A percentile compares a stretch with the other conserved stretches of the same genome.
phyloP scores from a whole-genome alignment of 2,113 vertebrate genomes.

The Colinus virginianus region DNA sequence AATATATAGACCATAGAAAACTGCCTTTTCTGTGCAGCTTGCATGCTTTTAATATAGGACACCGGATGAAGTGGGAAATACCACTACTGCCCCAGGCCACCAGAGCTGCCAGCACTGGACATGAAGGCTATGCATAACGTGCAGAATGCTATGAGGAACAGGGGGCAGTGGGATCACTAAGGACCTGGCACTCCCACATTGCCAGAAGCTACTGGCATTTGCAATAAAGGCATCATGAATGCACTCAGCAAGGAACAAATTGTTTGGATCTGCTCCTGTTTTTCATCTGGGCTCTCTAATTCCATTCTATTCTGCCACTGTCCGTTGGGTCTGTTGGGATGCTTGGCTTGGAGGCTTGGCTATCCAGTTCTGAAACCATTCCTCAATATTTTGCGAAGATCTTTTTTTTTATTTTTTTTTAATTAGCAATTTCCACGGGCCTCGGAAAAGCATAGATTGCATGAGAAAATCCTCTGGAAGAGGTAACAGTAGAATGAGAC shows the following conservation, averaged over 20 bases:
- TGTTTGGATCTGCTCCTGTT: background rate
- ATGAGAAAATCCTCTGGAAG: background rate
- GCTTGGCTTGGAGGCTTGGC: background rate
- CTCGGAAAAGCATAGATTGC: background rate
- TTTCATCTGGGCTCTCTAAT: background rate
- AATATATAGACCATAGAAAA: accelerated
- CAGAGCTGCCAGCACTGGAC: background rate
- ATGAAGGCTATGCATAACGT: background rate
- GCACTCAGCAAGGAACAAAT: background rate
- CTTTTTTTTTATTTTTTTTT: background rate
- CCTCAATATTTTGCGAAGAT: background rate
- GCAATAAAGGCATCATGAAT: background rate
- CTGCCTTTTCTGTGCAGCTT: background rate
- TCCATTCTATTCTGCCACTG: background rate
- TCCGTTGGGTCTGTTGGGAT: background rate
- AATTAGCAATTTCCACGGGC: background rate
- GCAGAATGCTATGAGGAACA: too few relatives aligned
- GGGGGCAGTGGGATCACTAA: accelerated
- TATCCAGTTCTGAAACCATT: background rate
- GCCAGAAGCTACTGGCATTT: background rate
- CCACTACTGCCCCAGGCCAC: accelerated
- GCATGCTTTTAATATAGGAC: background rate
- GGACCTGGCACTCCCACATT: background rate
- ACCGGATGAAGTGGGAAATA: background rate
- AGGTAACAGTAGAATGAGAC: background rate